Conservation (phyloP, 2,113 vertebrate genomes). For the Capra hircus region DNA sequence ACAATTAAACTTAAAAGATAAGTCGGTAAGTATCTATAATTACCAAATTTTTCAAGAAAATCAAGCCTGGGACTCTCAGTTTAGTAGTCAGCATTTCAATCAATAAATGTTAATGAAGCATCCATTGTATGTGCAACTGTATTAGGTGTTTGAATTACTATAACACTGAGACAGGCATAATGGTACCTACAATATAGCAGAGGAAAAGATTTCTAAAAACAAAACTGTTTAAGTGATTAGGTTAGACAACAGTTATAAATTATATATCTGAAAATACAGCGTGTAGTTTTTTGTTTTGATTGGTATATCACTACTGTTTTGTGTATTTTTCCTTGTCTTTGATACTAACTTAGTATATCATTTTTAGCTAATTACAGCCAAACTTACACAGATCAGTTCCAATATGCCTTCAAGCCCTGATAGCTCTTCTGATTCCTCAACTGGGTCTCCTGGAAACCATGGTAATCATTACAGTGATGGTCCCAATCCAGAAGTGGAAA, state of each 20-base stretch:
- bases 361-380: constrained; percentile 96
- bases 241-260: not conserved
- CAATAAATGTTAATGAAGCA: not conserved
- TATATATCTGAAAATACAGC: not conserved
- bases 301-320: not conserved
- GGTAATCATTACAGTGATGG: constrained; percentile 99
- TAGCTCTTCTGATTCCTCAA: constrained; percentile 98
- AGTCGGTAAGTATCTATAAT: constrained; percentile 87
- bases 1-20: constrained; percentile 98
- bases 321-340: constrained; percentile 27
- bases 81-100: not conserved
- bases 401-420: constrained; percentile 99
- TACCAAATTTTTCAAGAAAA: not conserved
- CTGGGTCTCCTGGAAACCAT: constrained; percentile 98
- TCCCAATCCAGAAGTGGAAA: constrained; percentile 98
- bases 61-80: not conserved
- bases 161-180: not conserved
- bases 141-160: not conserved
- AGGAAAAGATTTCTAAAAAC: constrained; percentile 27
- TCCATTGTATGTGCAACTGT: not conserved
- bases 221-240: not conserved
- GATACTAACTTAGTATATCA: constrained; percentile 12
- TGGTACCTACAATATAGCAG: not conserved
- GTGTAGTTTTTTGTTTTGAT: not conserved
- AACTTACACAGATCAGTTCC: constrained; percentile 98